Base-by-base conservation (phyloP, 1,140 invertebrate genomes). In the Eurytemora carolleeae region DNA sequence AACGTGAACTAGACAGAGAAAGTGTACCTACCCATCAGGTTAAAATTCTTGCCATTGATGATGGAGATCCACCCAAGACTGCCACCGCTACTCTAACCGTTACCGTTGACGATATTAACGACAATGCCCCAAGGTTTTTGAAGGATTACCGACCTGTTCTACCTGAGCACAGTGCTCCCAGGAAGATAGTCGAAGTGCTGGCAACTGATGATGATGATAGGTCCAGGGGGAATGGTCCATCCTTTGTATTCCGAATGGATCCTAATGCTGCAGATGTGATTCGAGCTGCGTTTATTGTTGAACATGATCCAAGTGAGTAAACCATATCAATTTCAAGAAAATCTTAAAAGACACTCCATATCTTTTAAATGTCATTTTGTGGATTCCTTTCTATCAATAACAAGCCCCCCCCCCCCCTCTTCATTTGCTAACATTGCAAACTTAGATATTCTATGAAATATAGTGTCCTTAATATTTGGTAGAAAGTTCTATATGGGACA, bases 21-120 rank as follows among this genome's bases (percentile, higher is more conserved):
- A 85, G 92, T 67, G 89, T 86, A 1, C 88, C 89, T 0, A 74
- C 89, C 55, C 89, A 93, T 79, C 88, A 91, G 76, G 85, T 94
- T 1, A 91, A 92, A 78, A 93, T 96, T 65, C 76, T 94, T 67
- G 91, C 90, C 0, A 92, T 93, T 69, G 91, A 96, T 71, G 89
- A 95, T 72, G 91, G 89, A 20, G 81, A 86, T 18, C 92, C 92
- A 7, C 83, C 90, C 0, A 87, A 89, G 74, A 97, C 91, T 2
- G 91, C 93, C 2, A 95, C 91, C 1, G 92, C 91, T 0, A 96
- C 90, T 1, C 75, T 98, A 18, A 91, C 87, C 0, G 87, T 97
- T 0, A 87, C 91, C 63, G 89, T 98, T 0, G 85, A 87, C 70
- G 93, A 97, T 68, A 91, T 97, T 60, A 98, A 97, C 72, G 94